Evolutionary conservation across 2,113 vertebrate species (phyloP).

Genomic region (Reinhardtius hippoglossoides): DNA sequence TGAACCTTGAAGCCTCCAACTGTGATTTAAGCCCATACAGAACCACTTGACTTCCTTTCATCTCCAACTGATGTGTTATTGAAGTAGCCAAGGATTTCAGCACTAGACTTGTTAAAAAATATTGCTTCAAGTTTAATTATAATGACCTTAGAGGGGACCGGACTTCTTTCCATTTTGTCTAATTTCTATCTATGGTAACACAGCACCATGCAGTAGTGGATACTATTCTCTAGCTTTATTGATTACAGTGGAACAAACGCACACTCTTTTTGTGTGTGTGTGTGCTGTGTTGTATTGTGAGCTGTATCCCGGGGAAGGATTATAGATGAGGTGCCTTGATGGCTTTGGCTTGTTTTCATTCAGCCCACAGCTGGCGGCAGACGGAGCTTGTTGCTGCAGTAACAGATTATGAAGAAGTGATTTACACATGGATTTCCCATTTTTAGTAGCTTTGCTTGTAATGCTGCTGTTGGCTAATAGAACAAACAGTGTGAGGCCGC

Average conservation of each 20-base stretch:
- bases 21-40: background rate
- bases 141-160: slow-evolving; percentile 1
- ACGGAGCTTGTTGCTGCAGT: slow-evolving; percentile 36
- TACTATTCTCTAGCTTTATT: slow-evolving; percentile 28
- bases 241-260: slow-evolving; percentile 43
- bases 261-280: background rate
- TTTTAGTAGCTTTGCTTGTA: slow-evolving; percentile 51
- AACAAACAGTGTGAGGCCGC: slow-evolving; percentile 30
- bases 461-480: slow-evolving; percentile 50
- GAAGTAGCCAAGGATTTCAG: background rate
- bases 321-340: slow-evolving; percentile 51
- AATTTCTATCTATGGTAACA: background rate
- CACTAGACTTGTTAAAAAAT: background rate
- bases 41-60: background rate
- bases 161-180: background rate
- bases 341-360: slow-evolving; percentile 57
- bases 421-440: slow-evolving; percentile 59
- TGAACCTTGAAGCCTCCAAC: background rate
- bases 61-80: background rate
- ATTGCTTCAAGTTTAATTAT: slow-evolving; percentile 1
- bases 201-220: background rate
- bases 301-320: slow-evolving; percentile 47
- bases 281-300: slow-evolving; percentile 19
- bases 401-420: slow-evolving; percentile 56
- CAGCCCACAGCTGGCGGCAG: slow-evolving; percentile 30